Percentiles rank a stretch among this genome's conserved stretches.
phyloP scores from a whole-genome alignment of 2,113 vertebrate species.

The Carettochelys insculpta region DNA sequence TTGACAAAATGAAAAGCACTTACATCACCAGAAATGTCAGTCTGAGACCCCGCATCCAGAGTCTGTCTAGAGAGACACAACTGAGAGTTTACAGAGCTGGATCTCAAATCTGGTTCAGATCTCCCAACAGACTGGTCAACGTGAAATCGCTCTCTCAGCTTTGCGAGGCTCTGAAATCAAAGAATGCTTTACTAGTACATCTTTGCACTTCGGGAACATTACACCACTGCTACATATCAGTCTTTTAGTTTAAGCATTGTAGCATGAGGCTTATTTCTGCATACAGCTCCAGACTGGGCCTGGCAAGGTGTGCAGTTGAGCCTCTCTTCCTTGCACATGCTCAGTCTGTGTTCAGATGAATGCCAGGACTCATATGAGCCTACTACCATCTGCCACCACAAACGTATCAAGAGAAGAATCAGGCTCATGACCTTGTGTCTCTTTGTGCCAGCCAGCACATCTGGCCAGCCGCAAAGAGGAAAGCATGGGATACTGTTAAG shows the following conservation, averaged over 20 bases:
- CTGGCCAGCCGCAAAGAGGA: neutral
- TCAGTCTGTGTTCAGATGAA: neutral
- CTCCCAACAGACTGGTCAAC: constrained; percentile 69
- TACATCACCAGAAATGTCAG: constrained; percentile 86
- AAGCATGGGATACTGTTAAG: neutral
- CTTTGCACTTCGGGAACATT: neutral
- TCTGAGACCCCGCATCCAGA: constrained; percentile 86
- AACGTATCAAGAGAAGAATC: neutral
- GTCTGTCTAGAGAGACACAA: constrained; percentile 80
- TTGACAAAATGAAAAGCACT: constrained; percentile 45
- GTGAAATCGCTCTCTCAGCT: constrained; percentile 81
- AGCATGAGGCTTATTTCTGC: neutral
- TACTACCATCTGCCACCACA: neutral
- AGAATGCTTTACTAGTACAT: neutral
- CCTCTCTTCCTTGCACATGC: neutral
- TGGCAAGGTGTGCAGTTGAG: too few relatives aligned
- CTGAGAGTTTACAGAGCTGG: constrained; percentile 68
- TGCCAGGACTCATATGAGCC: neutral
- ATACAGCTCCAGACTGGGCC: neutral
- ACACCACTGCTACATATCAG: neutral
- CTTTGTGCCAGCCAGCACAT: neutral
- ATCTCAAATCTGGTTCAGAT: constrained; percentile 75
- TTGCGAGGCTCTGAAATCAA: constrained; percentile 82
- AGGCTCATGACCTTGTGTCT: neutral
- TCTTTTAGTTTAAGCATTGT: neutral